phyloP scores from a whole-genome alignment of 2,797 vertebrate genomes.

The Carcharodon carcharias region DNA sequence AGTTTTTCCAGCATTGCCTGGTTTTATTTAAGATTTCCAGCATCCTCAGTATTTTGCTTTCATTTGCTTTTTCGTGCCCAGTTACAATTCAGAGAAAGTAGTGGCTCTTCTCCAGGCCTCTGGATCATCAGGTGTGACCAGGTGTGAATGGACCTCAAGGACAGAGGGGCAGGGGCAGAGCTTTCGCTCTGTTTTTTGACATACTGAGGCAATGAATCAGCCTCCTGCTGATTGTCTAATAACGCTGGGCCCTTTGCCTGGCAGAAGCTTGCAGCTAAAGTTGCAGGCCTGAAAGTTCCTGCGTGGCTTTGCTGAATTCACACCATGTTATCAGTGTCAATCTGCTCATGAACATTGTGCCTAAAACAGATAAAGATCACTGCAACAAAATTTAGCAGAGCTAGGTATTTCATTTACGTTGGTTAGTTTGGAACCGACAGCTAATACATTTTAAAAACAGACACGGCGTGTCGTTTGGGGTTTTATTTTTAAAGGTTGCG shows the following conservation, averaged over 20 bases:
- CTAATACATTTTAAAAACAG: not conserved
- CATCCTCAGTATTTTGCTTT: too few relatives aligned
- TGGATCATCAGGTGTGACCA: not conserved
- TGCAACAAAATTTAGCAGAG: not conserved
- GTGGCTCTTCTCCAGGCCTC: not conserved
- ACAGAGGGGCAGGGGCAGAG: not conserved
- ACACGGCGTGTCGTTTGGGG: not conserved
- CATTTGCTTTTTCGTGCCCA: not conserved
- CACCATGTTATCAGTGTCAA: too few relatives aligned
- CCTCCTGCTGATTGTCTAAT: too few relatives aligned
- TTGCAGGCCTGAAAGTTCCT: not conserved
- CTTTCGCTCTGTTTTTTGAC: not conserved
- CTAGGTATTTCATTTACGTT: not conserved
- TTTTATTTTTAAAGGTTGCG: not conserved
- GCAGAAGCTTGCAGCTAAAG: not conserved
- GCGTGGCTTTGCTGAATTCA: not conserved
- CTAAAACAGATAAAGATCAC: too few relatives aligned
- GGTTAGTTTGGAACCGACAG: not conserved
- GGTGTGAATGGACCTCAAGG: not conserved
- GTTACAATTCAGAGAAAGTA: not conserved
- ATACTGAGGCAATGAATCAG: not conserved
- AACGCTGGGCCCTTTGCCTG: not conserved
- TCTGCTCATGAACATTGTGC: not conserved
- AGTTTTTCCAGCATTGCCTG: too few relatives aligned
- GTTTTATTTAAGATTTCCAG: too few relatives aligned